Percentiles rank a stretch among this genome's conserved stretches.
These are phyloP conservation scores for Drepanosiphum platanoidis DNA, from an alignment of 2,888 invertebrate species.

Conservation along the genomic window DNA sequence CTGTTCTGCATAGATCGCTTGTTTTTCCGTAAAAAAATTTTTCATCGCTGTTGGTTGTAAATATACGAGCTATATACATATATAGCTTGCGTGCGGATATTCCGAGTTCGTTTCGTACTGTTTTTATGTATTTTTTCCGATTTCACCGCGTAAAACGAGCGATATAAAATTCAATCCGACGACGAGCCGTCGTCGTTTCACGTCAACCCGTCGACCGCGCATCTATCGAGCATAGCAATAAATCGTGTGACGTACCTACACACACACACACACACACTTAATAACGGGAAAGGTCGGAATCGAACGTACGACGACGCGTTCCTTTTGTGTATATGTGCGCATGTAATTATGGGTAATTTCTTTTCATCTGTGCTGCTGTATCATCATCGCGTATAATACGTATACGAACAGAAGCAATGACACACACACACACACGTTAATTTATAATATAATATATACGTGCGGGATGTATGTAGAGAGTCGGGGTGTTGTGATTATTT, in stretches of 20 bases:
- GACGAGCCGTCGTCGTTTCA: background rate
- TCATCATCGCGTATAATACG: background rate
- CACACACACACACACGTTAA: conserved; percentile 30
- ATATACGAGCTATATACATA: background rate
- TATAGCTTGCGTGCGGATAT: no score
- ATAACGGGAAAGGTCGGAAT: background rate
- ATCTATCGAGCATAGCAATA: background rate
- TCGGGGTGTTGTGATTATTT: conserved; percentile 24
- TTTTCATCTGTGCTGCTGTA: background rate
- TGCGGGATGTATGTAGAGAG: no score
- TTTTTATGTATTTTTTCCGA: background rate
- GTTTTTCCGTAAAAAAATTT: background rate
- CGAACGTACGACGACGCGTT: background rate
- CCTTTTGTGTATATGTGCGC: conserved; percentile 18
- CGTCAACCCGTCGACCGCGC: background rate
- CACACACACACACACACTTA: background rate
- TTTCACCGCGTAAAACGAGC: background rate
- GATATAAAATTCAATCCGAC: background rate
- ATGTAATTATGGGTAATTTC: conserved; percentile 44
- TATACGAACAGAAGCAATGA: conserved; percentile 46
- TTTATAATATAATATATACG: background rate
- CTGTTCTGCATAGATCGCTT: background rate
- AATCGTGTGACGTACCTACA: background rate
- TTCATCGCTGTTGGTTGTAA: background rate
- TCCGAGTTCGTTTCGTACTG: no score